Percentiles rank a stretch among this genome's conserved stretches.
Conservation (phyloP, 2,797 vertebrate genomes). For the Luscinia megarhynchos region DNA sequence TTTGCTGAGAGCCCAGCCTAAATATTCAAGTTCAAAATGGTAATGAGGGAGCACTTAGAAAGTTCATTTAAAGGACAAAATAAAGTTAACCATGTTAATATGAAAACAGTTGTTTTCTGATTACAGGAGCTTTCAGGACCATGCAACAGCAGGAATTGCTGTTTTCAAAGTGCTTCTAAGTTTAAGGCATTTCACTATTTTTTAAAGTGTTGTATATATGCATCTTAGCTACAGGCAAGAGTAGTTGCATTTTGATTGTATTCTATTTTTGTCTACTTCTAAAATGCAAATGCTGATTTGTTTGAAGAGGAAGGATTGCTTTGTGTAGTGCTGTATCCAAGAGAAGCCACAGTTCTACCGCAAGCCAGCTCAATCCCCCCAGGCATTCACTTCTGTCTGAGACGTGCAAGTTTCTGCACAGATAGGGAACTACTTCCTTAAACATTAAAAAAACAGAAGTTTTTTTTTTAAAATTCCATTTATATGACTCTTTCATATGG, state of each 20-base stretch:
- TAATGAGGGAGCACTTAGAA: not conserved
- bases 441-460: accelerated
- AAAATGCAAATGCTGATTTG: not conserved
- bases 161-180: not conserved
- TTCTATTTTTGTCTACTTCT: not conserved
- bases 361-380: not conserved
- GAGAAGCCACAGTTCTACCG: not conserved
- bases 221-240: not conserved
- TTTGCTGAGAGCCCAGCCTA: not conserved
- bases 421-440: not conserved
- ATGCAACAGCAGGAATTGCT: not conserved
- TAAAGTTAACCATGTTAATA: not conserved
- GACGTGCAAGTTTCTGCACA: not conserved
- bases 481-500: not conserved
- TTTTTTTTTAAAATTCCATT: not conserved
- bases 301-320: not conserved
- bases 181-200: not conserved
- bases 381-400: not conserved
- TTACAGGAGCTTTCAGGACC: not conserved
- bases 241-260: not conserved
- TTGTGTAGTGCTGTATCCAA: not conserved
- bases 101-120: not conserved
- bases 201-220: not conserved
- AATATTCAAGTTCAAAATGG: not conserved
- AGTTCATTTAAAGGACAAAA: not conserved